Evolutionary conservation across 2,113 vertebrate species (phyloP).

Genomic region (Stigmatopora argus): DNA sequence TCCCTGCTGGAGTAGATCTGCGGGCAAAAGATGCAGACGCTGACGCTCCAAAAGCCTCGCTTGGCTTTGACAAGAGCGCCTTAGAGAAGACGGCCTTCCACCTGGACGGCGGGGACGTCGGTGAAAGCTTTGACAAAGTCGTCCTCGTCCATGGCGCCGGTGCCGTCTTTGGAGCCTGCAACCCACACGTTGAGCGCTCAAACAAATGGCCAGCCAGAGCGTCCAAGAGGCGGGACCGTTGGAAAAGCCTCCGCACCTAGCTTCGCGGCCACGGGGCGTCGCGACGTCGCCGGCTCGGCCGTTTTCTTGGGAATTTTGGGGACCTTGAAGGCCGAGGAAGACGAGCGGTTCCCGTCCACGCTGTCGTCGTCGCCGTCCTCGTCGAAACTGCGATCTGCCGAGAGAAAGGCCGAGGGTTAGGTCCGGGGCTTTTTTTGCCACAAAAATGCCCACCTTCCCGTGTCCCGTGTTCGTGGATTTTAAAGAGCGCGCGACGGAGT

Average conservation of each 20-base stretch:
- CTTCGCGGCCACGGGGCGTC: slow-evolving; percentile 81
- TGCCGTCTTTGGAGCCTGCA: slow-evolving; percentile 84
- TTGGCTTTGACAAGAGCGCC: not conserved
- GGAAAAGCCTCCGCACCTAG: slow-evolving; percentile 68
- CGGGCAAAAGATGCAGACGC: not conserved
- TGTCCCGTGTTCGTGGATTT: no score
- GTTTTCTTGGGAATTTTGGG: slow-evolving; percentile 87
- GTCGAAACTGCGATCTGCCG: slow-evolving; percentile 91
- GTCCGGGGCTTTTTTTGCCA: no score
- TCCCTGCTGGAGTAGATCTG: slow-evolving; percentile 94
- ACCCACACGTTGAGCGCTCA: slow-evolving; percentile 34
- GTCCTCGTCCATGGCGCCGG: slow-evolving; percentile 88
- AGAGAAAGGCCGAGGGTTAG: not conserved
- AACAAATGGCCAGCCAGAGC: slow-evolving; percentile 4
- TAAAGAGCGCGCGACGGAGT: no score
- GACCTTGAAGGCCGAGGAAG: slow-evolving; percentile 87
- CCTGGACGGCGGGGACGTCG: slow-evolving; percentile 90
- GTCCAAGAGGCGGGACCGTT: not conserved
- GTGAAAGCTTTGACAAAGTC: slow-evolving; percentile 93
- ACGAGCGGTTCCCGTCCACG: slow-evolving; percentile 88
- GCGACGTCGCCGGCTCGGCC: slow-evolving; percentile 71
- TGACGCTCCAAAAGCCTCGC: no score
- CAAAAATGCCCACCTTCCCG: no score
- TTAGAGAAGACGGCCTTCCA: slow-evolving; percentile 35
- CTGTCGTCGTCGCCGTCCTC: slow-evolving; percentile 97